Conservation (phyloP, 2,113 vertebrate species). For the Perognathus longimembris region DNA sequence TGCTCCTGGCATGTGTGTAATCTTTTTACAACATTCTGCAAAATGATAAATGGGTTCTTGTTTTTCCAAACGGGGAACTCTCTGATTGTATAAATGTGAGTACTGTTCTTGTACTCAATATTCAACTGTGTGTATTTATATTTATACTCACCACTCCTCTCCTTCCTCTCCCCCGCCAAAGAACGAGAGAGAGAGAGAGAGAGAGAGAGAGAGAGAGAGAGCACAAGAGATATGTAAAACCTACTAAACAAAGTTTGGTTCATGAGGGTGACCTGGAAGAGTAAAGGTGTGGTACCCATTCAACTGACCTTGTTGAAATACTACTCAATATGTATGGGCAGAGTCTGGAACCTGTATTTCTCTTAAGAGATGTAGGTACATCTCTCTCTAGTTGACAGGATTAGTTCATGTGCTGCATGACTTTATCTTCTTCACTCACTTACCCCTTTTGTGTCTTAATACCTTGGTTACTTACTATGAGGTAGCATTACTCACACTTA, state of each 20-base stretch:
- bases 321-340: not conserved
- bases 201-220: too few relatives aligned
- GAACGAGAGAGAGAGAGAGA: too few relatives aligned
- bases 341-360: not conserved
- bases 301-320: not conserved
- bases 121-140: not conserved
- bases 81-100: not conserved
- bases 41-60: slow-evolving; percentile 44
- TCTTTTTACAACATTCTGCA: slow-evolving; percentile 57
- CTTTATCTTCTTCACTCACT: not conserved
- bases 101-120: not conserved
- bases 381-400: not conserved
- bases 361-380: not conserved
- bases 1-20: slow-evolving; percentile 13
- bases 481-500: not conserved
- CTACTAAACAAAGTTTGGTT: not conserved
- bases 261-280: not conserved
- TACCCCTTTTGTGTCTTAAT: not conserved
- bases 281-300: not conserved
- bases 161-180: too few relatives aligned
- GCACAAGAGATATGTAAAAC: not conserved
- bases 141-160: not conserved
- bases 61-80: not conserved
- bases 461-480: not conserved
- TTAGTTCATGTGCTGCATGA: not conserved